phyloP scores from a whole-genome alignment of 1,140 invertebrate species.

The Drosophila ohnishii region DNA sequence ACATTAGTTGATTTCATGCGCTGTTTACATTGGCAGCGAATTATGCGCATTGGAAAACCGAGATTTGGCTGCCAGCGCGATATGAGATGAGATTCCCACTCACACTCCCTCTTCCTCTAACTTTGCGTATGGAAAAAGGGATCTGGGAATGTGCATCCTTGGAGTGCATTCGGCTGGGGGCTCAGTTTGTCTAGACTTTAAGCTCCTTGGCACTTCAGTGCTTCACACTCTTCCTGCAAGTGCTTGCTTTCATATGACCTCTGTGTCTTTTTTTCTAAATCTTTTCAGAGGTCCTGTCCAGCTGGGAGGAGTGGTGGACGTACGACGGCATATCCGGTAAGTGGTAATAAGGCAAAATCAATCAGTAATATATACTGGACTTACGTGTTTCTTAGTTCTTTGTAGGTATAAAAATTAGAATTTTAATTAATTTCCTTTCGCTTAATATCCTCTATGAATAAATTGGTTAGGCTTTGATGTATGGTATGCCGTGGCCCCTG shows the following conservation, averaged over 20 bases:
- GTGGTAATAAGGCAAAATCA: conserved; percentile 39
- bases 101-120: too few relatives aligned
- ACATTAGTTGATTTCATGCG: conserved; percentile 82
- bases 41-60: conserved; percentile 75
- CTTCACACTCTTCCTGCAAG: conserved; percentile 1
- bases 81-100: neutral
- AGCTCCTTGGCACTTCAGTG: conserved; percentile 20
- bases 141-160: conserved; percentile 1
- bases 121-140: conserved; percentile 3
- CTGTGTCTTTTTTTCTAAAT: conserved; percentile 12
- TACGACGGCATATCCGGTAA: conserved; percentile 96
- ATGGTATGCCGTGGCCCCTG: too few relatives aligned
- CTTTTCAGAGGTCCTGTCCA: conserved; percentile 87
- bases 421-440: conserved; percentile 26
- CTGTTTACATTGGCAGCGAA: conserved; percentile 81
- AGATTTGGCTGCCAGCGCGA: conserved; percentile 65
- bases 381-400: too few relatives aligned
- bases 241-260: neutral
- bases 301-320: conserved; percentile 97
- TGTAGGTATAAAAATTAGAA: neutral
- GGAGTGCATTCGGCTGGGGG: conserved; percentile 3
- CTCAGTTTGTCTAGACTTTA: conserved; percentile 31
- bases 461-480: conserved; percentile 21
- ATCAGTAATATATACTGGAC: too few relatives aligned
- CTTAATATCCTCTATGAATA: conserved; percentile 33